Base-by-base conservation (phyloP, 2,888 invertebrate species). In the Ormia ochracea region DNA sequence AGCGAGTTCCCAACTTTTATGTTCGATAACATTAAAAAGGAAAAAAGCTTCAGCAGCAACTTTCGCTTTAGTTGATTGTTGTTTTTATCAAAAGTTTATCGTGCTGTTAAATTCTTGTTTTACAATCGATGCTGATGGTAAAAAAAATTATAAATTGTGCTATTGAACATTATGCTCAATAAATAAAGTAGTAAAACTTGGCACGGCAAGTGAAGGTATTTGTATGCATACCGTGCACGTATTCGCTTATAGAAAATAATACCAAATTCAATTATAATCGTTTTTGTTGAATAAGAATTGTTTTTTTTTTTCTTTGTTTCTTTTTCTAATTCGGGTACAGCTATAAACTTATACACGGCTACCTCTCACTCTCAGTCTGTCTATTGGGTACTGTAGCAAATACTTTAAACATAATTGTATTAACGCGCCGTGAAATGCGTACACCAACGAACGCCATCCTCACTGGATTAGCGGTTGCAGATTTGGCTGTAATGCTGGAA, bases 401-500 rank as follows among this genome's bases (percentile, higher is more conserved):
- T 89, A 92, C 95, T 26, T 92, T 98, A 85, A 98, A 97, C 90
- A 95, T 98, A 82, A 94, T 95, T 41, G 96, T 98, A 10, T 91
- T 98, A 56, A 95, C 97, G 9, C 93, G 96, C 19, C 93, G 94
- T 41, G 96, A 97, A 89, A 97, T 98, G 97, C 91, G 93, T 81
- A 96, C 96, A 75, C 94, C 98, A 3, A 97, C 97, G 19, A 98
- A 98, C 90, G 93, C 95, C 58, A 96, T 98, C 74, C 92, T 98
- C 36, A 96, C 96, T 0, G 96, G 95, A 7, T 91, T 96, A 36
- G 98, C 98, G 0, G 93, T 97, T 7, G 96, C 97, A 12, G 98
- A 98, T 88, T 92, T 98, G 26, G 91, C 97, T 21, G 97, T 98
- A 19, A 98, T 98, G 94, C 91, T 98, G 85, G 96, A 96, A 85